phyloP scores from a whole-genome alignment of 2,797 vertebrate genomes.

The Enteromius mattozi region DNA sequence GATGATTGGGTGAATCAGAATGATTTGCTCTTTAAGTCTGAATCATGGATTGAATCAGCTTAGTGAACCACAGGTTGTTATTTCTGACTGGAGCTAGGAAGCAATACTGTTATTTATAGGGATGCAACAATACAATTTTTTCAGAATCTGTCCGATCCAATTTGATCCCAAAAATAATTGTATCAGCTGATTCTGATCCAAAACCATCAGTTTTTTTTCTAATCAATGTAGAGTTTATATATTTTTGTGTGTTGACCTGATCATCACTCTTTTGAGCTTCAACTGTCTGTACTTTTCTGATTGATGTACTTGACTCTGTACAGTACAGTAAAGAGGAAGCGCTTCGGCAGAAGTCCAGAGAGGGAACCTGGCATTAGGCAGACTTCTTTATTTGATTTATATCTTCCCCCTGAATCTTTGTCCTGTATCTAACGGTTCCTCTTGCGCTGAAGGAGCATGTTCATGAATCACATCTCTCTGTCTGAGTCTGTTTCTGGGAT shows the following conservation, averaged over 20 bases:
- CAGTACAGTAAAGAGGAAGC: neutral
- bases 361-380: neutral
- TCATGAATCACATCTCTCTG: slow-evolving; percentile 37
- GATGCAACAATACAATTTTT: too few relatives aligned
- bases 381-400: slow-evolving; percentile 38
- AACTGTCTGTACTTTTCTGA: neutral
- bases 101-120: too few relatives aligned
- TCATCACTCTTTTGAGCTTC: too few relatives aligned
- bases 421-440: slow-evolving; percentile 39
- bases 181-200: too few relatives aligned
- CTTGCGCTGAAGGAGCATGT: neutral
- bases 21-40: neutral
- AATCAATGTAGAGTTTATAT: too few relatives aligned
- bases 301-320: neutral
- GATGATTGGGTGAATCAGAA: neutral
- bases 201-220: too few relatives aligned
- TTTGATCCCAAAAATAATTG: too few relatives aligned
- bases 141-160: too few relatives aligned
- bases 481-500: slow-evolving; percentile 43
- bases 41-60: neutral
- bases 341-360: slow-evolving; percentile 24
- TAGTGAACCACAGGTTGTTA: neutral
- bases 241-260: too few relatives aligned
- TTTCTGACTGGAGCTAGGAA: neutral
- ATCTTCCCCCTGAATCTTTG: slow-evolving; percentile 30